phyloP scores from a whole-genome alignment of 2,888 invertebrate genomes.

The Nephrocerus scutellatus region DNA sequence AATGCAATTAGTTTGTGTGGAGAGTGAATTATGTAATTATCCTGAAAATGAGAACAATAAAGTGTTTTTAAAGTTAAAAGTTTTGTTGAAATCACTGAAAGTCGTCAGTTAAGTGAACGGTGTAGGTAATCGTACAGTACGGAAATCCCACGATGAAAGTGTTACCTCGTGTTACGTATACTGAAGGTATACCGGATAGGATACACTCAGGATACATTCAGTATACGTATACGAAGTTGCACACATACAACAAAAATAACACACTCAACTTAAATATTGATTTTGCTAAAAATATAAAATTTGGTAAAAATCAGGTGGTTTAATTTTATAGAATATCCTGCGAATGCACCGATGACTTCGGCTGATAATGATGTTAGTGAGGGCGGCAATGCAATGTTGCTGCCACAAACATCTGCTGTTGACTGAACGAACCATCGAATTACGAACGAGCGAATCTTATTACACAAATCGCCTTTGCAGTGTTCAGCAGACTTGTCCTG shows the following conservation, averaged over 20 bases:
- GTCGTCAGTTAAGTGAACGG: background rate
- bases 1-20: too few relatives aligned
- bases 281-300: background rate
- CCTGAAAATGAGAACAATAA: constrained; percentile 2
- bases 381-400: too few relatives aligned
- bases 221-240: constrained; percentile 97
- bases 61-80: too few relatives aligned
- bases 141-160: constrained; percentile 55
- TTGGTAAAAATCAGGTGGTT: background rate
- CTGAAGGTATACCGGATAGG: constrained; percentile 99
- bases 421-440: too few relatives aligned
- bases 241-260: constrained; percentile 36
- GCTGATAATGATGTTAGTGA: too few relatives aligned
- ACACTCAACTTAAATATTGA: constrained; percentile 3
- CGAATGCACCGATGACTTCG: too few relatives aligned
- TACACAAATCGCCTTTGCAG: too few relatives aligned
- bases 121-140: background rate
- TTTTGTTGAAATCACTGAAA: background rate
- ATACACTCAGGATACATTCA: constrained; percentile 99
- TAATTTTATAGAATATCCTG: too few relatives aligned
- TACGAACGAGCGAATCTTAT: too few relatives aligned
- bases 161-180: constrained; percentile 99
- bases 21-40: too few relatives aligned
- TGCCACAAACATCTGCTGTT: too few relatives aligned
- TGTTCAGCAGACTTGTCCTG: too few relatives aligned